Evolutionary conservation across 2,888 invertebrate genomes (phyloP), one percentile per base, ranked within the genome.

Genomic region (Pyralis farinalis): DNA sequence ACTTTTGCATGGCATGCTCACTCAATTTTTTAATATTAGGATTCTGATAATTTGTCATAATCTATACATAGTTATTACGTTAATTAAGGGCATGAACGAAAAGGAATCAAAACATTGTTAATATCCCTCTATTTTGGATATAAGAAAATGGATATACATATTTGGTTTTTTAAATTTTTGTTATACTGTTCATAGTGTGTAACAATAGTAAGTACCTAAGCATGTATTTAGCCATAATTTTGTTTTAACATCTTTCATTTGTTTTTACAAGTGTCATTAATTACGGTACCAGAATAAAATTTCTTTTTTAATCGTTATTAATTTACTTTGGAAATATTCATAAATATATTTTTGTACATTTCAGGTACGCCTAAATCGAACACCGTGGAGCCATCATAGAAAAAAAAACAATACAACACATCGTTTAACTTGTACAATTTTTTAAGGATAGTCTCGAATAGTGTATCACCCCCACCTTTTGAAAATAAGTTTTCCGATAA

Each of bases 301-400:
- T 37, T 27, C 40, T 33, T 40, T 12, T 29, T 29, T 47, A 39
- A 16, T 39, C 16, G 4, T 16, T 2, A 16, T 3, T 16, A 16
- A 16, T 16, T 16, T 16, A 4, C 16, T 16, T 4, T 3, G 2
- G 4, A 16, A 2, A 4, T 4, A 44, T 37, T 47, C 47, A 36
- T 36, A 37, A 44, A 38, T 39, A 40, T 30, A 12, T 16, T 27
- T 37, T 43, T 58, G 37, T 38, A 20, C 44, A 45, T 80, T 77
- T 34, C 84, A 87, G 86, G 75, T 86, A 84, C 71, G 86, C 79
- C 55, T 87, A 85, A 80, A 69, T 61, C 58, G 69, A 71, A 12
- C 11, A 31, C 4, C 16, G 7, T 31, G 33, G 6, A 39, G 32
- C 16, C 16, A 10, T n/a, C 31, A 7, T 10, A 12, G 5, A 20